These are phyloP conservation scores for Anthonomus grandis DNA, from an alignment of 1,140 invertebrate species.

Conservation along the genomic window DNA sequence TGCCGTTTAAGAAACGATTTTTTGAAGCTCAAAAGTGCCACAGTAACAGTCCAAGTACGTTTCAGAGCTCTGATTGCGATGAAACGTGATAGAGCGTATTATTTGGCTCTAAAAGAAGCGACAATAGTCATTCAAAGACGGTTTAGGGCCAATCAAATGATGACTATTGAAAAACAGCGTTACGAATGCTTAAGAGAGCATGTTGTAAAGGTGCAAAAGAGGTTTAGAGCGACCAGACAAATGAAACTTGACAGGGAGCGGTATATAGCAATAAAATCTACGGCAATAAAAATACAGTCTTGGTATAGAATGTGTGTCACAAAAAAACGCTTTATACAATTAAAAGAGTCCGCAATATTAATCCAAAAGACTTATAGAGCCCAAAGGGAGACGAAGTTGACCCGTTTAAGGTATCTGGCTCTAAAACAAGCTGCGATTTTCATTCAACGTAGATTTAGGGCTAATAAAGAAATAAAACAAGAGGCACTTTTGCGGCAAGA, in stretches of 20 bases:
- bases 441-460: conserved; percentile 48
- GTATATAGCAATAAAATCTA: conserved; percentile 48
- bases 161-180: conserved; percentile 46
- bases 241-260: conserved; percentile 45
- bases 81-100: conserved; percentile 31
- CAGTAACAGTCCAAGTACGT: conserved; percentile 46
- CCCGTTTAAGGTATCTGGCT: conserved; percentile 32
- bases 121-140: conserved; percentile 36
- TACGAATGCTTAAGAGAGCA: conserved; percentile 30
- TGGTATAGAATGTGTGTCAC: conserved; percentile 50
- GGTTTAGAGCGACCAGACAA: conserved; percentile 46
- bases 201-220: conserved; percentile 48
- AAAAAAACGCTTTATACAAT: conserved; percentile 40
- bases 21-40: conserved; percentile 27
- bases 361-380: conserved; percentile 43
- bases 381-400: conserved; percentile 32
- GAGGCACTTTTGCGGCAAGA: conserved; percentile 3
- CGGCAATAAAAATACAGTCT: conserved; percentile 50
- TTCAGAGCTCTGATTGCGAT: conserved; percentile 46
- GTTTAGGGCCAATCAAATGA: conserved; percentile 42
- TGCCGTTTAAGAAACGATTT: conserved; percentile 21
- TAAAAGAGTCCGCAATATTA: conserved; percentile 39
- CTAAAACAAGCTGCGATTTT: conserved; percentile 41
- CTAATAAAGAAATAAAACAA: conserved; percentile 39
- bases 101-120: conserved; percentile 36